Evolutionary conservation across 2,888 invertebrate genomes (phyloP).

Genomic region (Mythimna albipuncta): DNA sequence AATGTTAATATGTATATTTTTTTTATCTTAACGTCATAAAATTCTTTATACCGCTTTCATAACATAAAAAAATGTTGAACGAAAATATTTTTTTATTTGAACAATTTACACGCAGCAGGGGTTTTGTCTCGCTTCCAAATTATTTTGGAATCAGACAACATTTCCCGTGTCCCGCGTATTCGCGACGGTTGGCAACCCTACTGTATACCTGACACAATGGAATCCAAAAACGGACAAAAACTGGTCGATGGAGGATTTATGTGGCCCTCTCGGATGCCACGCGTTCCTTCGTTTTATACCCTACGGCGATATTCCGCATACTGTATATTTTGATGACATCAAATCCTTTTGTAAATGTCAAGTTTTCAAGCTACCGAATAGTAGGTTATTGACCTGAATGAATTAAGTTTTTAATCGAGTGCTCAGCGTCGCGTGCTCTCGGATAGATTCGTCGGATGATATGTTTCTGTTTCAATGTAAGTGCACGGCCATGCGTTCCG

Average conservation of each 20-base stretch:
- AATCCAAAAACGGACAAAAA: slow-evolving; percentile 83
- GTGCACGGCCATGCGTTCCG: slow-evolving; percentile 14
- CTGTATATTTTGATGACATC: slow-evolving; percentile 65
- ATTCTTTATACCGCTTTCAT: slow-evolving; percentile 16
- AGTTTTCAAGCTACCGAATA: slow-evolving; percentile 62
- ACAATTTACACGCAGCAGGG: slow-evolving; percentile 58
- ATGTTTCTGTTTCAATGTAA: slow-evolving; percentile 19
- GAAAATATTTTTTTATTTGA: slow-evolving; percentile 19
- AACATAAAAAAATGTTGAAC: slow-evolving; percentile 7
- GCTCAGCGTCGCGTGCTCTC: slow-evolving; percentile 28
- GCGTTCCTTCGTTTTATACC: slow-evolving; percentile 61
- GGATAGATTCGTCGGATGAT: slow-evolving; percentile 40
- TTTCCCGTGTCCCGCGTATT: slow-evolving; percentile 48
- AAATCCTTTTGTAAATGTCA: slow-evolving; percentile 64
- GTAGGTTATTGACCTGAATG: slow-evolving; percentile 62
- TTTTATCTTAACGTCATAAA: slow-evolving; percentile 16
- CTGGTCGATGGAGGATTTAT: slow-evolving; percentile 77
- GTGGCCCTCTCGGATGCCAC: slow-evolving; percentile 64
- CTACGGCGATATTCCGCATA: slow-evolving; percentile 60
- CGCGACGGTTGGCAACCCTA: slow-evolving; percentile 64
- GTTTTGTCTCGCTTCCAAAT: slow-evolving; percentile 48
- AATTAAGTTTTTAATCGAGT: slow-evolving; percentile 53
- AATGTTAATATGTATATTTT: neutral
- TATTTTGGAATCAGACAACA: slow-evolving; percentile 52
- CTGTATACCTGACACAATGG: slow-evolving; percentile 82